Evolutionary conservation across 2,797 vertebrate genomes (phyloP).

Genomic region (Chloroceryle amazona): DNA sequence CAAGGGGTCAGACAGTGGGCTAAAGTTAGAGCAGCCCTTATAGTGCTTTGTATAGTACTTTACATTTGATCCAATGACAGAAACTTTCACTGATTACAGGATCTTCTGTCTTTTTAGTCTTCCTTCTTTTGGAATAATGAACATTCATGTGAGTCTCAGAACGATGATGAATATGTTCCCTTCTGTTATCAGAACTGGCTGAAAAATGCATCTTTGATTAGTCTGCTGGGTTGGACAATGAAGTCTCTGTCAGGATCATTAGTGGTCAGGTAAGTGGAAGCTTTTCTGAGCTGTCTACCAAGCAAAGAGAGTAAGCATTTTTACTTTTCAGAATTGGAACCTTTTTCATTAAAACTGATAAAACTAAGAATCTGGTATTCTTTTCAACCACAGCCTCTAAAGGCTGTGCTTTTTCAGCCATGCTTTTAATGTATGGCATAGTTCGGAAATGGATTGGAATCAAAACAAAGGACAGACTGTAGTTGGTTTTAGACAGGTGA

Average conservation of each 20-base stretch:
- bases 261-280: background rate
- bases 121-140: conserved; percentile 1
- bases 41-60: background rate
- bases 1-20: background rate
- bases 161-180: background rate
- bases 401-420: background rate
- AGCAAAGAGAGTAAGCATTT: background rate
- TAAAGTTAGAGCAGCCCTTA: background rate
- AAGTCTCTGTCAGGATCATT: background rate
- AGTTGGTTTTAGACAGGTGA: background rate
- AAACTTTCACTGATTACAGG: background rate
- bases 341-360: background rate
- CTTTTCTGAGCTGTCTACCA: background rate
- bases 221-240: background rate
- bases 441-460: conserved; percentile 1
- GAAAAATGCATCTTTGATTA: conserved; percentile 19
- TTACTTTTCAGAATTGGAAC: background rate
- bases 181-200: background rate
- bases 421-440: background rate
- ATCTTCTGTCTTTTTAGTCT: background rate
- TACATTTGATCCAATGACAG: background rate
- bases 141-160: background rate
- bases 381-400: background rate
- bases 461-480: background rate
- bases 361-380: background rate